Percentiles rank a stretch among this genome's conserved stretches.
phyloP scores from a whole-genome alignment of 2,888 invertebrate species.

The Ichneumoninae sp. region DNA sequence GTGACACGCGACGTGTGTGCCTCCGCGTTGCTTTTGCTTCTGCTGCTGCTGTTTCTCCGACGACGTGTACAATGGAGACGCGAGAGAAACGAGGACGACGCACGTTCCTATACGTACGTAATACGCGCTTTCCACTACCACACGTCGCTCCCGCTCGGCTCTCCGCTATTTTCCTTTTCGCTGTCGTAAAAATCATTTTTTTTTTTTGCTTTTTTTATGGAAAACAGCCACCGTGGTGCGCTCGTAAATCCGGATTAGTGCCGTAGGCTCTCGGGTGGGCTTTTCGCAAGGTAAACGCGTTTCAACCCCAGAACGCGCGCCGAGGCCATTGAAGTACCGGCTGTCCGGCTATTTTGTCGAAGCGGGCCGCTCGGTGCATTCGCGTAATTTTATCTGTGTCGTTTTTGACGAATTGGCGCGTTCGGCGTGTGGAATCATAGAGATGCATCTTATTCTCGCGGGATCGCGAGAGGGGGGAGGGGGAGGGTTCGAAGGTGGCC shows the following conservation, averaged over 20 bases:
- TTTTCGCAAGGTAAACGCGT: slow-evolving; percentile 26
- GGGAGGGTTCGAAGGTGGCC: background rate
- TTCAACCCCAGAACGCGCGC: slow-evolving; percentile 26
- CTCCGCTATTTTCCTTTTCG: slow-evolving; percentile 38
- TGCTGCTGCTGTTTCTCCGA: slow-evolving; percentile 18
- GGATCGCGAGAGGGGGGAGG: background rate
- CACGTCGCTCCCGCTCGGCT: slow-evolving; percentile 4
- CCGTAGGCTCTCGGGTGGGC: slow-evolving; percentile 8
- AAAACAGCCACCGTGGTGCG: slow-evolving; percentile 38
- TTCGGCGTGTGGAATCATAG: slow-evolving; percentile 16
- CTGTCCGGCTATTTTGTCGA: slow-evolving; percentile 4
- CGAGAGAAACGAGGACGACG: slow-evolving; percentile 19
- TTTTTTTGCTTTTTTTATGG: slow-evolving; percentile 1
- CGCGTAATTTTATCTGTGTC: slow-evolving; percentile 31
- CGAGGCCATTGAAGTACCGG: slow-evolving; percentile 2
- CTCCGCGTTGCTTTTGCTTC: slow-evolving; percentile 10
- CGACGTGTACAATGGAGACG: background rate
- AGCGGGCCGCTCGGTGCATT: slow-evolving; percentile 1
- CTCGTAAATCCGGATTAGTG: slow-evolving; percentile 53
- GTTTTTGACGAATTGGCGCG: background rate
- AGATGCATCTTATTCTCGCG: slow-evolving; percentile 19
- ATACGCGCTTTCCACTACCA: slow-evolving; percentile 10
- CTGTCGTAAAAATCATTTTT: slow-evolving; percentile 46
- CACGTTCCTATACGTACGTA: background rate
- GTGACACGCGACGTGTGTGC: slow-evolving; percentile 63